Percentiles rank a stretch among this genome's conserved stretches.
Conservation (phyloP, 2,797 vertebrate species). For the Micromesistius poutassou region DNA sequence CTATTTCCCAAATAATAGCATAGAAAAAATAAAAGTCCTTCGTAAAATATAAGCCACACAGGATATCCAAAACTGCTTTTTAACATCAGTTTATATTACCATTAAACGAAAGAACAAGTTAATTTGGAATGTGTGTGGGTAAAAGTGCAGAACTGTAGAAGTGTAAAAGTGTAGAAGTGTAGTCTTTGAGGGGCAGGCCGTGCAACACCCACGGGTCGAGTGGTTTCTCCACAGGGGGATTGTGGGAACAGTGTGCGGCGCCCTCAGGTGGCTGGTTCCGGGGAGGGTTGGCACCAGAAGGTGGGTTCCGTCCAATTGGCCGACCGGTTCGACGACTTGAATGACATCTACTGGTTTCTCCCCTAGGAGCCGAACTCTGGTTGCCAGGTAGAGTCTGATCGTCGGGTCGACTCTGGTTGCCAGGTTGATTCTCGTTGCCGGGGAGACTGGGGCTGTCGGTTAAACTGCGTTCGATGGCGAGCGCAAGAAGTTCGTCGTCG, state of each 20-base stretch:
- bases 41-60: too few species aligned
- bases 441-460: slow-evolving; percentile 20
- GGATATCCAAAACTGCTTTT: too few species aligned
- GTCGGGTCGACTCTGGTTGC: not conserved
- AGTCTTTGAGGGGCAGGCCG: not conserved
- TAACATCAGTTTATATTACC: not conserved
- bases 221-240: slow-evolving; percentile 45
- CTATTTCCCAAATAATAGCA: not conserved
- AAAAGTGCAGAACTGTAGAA: not conserved
- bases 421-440: not conserved
- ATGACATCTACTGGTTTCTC: not conserved
- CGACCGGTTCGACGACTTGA: not conserved
- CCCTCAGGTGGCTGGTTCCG: not conserved
- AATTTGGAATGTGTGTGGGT: not conserved
- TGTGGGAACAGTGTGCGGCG: slow-evolving; percentile 45
- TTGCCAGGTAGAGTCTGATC: not conserved
- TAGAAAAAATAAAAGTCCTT: not conserved
- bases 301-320: not conserved
- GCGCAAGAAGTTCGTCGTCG: slow-evolving; percentile 80
- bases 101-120: not conserved
- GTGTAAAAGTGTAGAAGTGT: not conserved
- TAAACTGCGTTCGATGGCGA: slow-evolving; percentile 82
- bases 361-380: not conserved
- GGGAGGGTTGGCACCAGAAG: not conserved
- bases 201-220: slow-evolving; percentile 47